Evolutionary conservation across 35 echinoderm and acorn worm species (phyloP), one percentile per base, ranked within the genome.

Genomic region (Lytechinus variegatus): DNA sequence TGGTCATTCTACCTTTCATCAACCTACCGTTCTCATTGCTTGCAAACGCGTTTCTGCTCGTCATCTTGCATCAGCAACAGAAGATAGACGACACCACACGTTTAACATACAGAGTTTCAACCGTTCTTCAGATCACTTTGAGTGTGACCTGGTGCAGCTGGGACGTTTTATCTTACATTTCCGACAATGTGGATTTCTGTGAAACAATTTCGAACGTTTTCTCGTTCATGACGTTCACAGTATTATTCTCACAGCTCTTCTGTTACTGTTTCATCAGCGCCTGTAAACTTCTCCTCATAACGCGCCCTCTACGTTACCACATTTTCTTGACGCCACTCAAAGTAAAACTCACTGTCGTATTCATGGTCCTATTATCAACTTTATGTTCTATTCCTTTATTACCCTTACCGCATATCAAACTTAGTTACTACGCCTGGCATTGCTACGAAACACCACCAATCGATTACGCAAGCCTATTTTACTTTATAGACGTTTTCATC

Each of bases 241-340:
- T 79, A 24, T 79, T 79, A 79, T 79, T 24, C n/a, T 19, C 66
- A 79, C 66, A n/a, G 14, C 19, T 79, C 7, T 79, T 79, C 66
- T 79, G 66, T n/a, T 79, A 79, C 66, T 79, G 66, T 79, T 79
- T 79, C 66, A 79, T 79, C 66, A 79, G 66, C 66, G n/a, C 8
- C 6, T 79, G 66, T 24, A 79, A 79, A 24, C 66, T 79, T 24
- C 19, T 79, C 16, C 66, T 79, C 21, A 79, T 79, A 19, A 79
- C 66, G 3, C 66, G 66, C 21, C 66, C 66, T 79, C 66, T 79
- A 8, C 66, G 66, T 79, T 79, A 79, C n/a, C 66, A 79, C 66
- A 79, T 79, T 5, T 79, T 79, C n/a, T 16, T 79, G n/a, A 79
- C 66, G 66, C 66, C 66, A 14, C 7, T 79, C 21, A 79, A 79